Base-by-base conservation (phyloP, 2,888 invertebrate species). In the Idaea aversata region DNA sequence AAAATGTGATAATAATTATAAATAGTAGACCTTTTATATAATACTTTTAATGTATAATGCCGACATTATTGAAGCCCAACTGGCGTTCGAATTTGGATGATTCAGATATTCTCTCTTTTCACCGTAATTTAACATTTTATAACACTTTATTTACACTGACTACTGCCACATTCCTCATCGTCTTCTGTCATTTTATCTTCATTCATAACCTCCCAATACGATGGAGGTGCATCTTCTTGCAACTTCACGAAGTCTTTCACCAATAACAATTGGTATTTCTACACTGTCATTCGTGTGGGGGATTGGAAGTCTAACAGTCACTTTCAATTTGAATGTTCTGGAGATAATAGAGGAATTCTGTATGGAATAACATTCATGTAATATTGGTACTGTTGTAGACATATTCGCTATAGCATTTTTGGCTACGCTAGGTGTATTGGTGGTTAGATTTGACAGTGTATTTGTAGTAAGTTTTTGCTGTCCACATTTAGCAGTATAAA, bases 261-360 rank as follows among this genome's bases (percentile, higher is more conserved):
- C 77, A 58, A 82, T 75, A 3, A 77, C 75, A 57, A 83, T 70
- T 57, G 79, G 80, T 15, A 79, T 68, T 47, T 78, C 71, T 0
- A 69, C 61, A 5, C 67, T 66, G 7, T 71, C 63, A 67, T 81
- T 77, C 5, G 64, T 62, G 59, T 79, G 65, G 10, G 77, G 81
- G 5, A 77, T 64, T 2, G 83, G 80, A 1, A 83, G 57, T 59
- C 66, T 65, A 0, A 72, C 62, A 0, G 76, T 79, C 0, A 82
- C 68, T 67, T 64, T 75, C 0, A 82, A 63, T 61, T 63, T 69
- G 34, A 74, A 83, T 4, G 75, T 70, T 16, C 73, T 71, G 4
- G 13, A 60, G 4, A 81, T 66, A 25, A 81, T 68, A 15, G 70
- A 75, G 0, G 77, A 67, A 63, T 80, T 34, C 57, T 79, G 77